Conservation (phyloP, 2,113 vertebrate species). For the Chaetodon trifascialis region DNA sequence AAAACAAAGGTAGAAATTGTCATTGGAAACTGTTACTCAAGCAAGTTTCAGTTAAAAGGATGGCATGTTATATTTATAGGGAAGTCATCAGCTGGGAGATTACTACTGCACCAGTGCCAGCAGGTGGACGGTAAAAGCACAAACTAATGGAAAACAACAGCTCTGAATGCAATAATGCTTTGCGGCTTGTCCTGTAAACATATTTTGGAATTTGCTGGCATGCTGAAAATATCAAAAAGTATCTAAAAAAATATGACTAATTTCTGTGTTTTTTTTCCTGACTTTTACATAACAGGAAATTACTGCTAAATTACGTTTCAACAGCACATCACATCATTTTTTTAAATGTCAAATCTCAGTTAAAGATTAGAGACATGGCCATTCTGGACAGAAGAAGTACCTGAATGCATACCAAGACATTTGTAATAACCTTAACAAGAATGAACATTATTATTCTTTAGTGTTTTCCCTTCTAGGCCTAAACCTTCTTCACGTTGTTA, state of each 20-base stretch:
- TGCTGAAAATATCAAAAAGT: background rate
- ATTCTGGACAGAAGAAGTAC: background rate
- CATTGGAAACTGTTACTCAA: background rate
- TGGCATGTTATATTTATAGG: background rate
- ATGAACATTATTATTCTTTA: no score
- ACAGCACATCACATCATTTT: background rate
- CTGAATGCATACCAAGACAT: no score
- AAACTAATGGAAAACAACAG: conserved; percentile 9
- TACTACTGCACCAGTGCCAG: background rate
- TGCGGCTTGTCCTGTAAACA: no score
- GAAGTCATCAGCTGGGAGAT: background rate
- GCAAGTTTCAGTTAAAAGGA: background rate
- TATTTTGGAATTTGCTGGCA: background rate
- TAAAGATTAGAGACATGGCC: background rate
- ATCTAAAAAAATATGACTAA: background rate
- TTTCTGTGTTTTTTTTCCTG: background rate
- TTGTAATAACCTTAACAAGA: no score
- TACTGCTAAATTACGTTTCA: background rate
- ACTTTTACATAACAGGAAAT: background rate
- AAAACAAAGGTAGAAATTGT: background rate
- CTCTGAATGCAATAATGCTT: background rate
- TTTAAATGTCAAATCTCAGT: background rate
- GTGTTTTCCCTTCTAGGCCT: no score
- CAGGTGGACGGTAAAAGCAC: background rate
- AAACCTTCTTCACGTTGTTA: no score